Conservation (phyloP, 2,888 invertebrate genomes). For the Campopleginae sp. region DNA sequence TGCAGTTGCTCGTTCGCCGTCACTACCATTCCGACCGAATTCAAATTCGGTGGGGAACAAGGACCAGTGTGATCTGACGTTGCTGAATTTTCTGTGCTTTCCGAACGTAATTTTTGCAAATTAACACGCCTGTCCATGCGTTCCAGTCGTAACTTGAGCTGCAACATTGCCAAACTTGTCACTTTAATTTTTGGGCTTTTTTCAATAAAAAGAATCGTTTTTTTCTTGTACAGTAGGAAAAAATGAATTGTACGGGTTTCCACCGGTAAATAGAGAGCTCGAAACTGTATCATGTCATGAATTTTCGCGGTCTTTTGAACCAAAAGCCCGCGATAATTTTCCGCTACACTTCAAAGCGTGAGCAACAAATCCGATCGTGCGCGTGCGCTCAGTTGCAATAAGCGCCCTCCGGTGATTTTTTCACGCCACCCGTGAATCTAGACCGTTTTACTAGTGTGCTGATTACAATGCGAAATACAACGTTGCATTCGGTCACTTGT, state of each 20-base stretch:
- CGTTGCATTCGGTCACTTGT: not conserved
- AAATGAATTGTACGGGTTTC: not conserved
- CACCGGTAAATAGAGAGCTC: not conserved
- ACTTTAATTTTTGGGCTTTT: slow-evolving; percentile 18
- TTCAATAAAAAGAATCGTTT: not conserved
- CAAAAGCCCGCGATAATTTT: slow-evolving; percentile 19
- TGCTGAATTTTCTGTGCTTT: slow-evolving; percentile 79
- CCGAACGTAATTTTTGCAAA: slow-evolving; percentile 83
- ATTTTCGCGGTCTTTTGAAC: not conserved
- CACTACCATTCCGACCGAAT: slow-evolving; percentile 71
- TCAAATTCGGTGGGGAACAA: slow-evolving; percentile 79
- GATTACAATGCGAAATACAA: not conserved
- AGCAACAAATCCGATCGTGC: not conserved
- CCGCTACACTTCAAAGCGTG: slow-evolving; percentile 1
- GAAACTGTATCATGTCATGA: not conserved
- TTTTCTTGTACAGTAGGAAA: not conserved
- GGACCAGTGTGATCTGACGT: slow-evolving; percentile 77
- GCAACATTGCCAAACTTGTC: slow-evolving; percentile 77
- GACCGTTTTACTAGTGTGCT: not conserved
- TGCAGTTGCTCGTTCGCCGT: slow-evolving; percentile 51
- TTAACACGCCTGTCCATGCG: slow-evolving; percentile 88
- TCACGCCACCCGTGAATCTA: not conserved
- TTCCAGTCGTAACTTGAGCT: slow-evolving; percentile 88
- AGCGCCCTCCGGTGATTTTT: slow-evolving; percentile 10
- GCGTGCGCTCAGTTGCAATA: not conserved